A percentile compares a stretch with the other conserved stretches of the same genome.
phyloP scores from a whole-genome alignment of 2,888 invertebrate species.

The Lasioglossum zephyrum region DNA sequence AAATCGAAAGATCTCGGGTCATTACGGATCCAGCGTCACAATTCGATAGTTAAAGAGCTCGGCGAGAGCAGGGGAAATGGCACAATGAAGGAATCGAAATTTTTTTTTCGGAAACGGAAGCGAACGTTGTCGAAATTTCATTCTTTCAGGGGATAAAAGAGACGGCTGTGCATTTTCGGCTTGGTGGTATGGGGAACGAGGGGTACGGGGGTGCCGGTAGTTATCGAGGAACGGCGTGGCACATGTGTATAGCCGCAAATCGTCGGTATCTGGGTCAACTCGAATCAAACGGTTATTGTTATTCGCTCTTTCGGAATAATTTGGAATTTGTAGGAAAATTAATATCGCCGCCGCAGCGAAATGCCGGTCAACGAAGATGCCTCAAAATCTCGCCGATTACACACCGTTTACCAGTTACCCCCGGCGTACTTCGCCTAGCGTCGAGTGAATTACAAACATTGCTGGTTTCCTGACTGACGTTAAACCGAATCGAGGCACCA shows the following conservation, averaged over 20 bases:
- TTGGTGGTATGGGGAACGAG: not conserved
- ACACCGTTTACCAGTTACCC: conserved; percentile 57
- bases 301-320: conserved; percentile 75
- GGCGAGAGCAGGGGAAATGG: not conserved
- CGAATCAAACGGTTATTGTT: conserved; percentile 79
- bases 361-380: conserved; percentile 40
- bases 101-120: not conserved
- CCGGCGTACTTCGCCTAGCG: conserved; percentile 59
- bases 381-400: conserved; percentile 57
- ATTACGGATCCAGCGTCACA: not conserved
- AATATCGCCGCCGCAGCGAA: conserved; percentile 62
- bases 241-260: conserved; percentile 51
- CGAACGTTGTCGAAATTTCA: conserved; percentile 24
- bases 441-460: conserved; percentile 64
- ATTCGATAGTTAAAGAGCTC: not conserved
- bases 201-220: not conserved
- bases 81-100: not conserved
- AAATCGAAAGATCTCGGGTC: not conserved
- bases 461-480: conserved; percentile 42
- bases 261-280: conserved; percentile 74
- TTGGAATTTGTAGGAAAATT: conserved; percentile 67
- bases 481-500: conserved; percentile 53
- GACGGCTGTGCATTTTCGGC: conserved; percentile 23
- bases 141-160: conserved; percentile 22
- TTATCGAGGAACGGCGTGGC: conserved; percentile 3